A percentile compares a stretch with the other conserved stretches of the same genome.
phyloP scores from a whole-genome alignment of 2,888 invertebrate species.

The Eupithecia dodoneata region DNA sequence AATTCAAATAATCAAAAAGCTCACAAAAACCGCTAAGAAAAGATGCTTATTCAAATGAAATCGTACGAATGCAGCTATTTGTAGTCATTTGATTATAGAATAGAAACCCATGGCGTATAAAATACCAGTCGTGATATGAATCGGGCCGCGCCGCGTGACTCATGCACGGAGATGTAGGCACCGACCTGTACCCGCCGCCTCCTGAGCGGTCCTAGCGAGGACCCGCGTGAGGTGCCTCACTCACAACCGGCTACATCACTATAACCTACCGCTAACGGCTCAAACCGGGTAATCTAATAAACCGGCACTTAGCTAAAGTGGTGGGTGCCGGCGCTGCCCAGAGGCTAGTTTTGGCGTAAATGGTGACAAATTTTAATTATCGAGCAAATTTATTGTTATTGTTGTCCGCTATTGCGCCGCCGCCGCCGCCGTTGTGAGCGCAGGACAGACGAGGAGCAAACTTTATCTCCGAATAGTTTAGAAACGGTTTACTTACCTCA shows the following conservation, averaged over 20 bases:
- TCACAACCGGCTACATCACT: neutral
- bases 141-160: neutral
- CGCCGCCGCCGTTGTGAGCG: neutral
- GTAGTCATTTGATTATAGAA: neutral
- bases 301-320: neutral
- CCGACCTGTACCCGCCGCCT: neutral
- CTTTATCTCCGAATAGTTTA: neutral
- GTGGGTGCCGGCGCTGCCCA: neutral
- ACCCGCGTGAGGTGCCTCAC: neutral
- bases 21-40: neutral
- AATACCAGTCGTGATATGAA: neutral
- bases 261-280: neutral
- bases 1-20: conserved; percentile 1
- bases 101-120: neutral
- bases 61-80: neutral
- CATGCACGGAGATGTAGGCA: neutral
- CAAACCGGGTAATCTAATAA: neutral
- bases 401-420: neutral
- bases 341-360: neutral
- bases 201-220: neutral
- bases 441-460: neutral
- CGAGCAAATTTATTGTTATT: neutral
- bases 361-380: conserved; percentile 1
- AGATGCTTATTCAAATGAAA: neutral
- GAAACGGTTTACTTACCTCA: neutral